Percentiles rank a stretch among this genome's conserved stretches.
These are phyloP conservation scores for Beris morrisii DNA, from an alignment of 2,888 invertebrate genomes.

Conservation along the genomic window DNA sequence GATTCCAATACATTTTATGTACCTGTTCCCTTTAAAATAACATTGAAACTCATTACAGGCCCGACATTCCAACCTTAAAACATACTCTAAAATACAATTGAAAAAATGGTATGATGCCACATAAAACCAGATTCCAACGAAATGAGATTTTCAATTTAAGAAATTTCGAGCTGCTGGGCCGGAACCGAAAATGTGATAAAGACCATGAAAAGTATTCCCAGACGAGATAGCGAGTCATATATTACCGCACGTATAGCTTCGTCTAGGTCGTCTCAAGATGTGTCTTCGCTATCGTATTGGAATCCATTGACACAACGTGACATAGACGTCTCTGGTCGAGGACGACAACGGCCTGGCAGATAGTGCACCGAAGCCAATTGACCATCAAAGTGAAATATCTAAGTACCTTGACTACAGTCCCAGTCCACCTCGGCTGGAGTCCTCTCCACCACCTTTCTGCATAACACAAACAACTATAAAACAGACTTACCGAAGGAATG, in stretches of 20 bases:
- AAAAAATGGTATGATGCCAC: conserved; percentile 6
- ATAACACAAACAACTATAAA: conserved; percentile 7
- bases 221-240: not conserved
- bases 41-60: no score
- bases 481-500: conserved; percentile 30
- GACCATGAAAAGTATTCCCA: conserved; percentile 13
- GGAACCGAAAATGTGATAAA: conserved; percentile 27
- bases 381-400: conserved; percentile 32
- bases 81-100: no score
- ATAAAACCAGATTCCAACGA: conserved; percentile 23
- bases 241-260: not conserved
- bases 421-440: not conserved
- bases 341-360: conserved; percentile 5
- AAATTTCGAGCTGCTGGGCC: conserved; percentile 9
- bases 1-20: no score
- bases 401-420: conserved; percentile 19
- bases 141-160: conserved; percentile 30
- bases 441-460: not conserved
- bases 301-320: conserved; percentile 2
- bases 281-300: not conserved
- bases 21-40: no score
- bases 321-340: conserved; percentile 17
- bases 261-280: conserved; percentile 15
- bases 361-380: conserved; percentile 28
- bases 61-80: no score